Percentiles rank a stretch among this genome's conserved stretches.
Evolutionary conservation across 2,888 invertebrate genomes (phyloP).

Genomic region (Eupithecia tripunctaria): DNA sequence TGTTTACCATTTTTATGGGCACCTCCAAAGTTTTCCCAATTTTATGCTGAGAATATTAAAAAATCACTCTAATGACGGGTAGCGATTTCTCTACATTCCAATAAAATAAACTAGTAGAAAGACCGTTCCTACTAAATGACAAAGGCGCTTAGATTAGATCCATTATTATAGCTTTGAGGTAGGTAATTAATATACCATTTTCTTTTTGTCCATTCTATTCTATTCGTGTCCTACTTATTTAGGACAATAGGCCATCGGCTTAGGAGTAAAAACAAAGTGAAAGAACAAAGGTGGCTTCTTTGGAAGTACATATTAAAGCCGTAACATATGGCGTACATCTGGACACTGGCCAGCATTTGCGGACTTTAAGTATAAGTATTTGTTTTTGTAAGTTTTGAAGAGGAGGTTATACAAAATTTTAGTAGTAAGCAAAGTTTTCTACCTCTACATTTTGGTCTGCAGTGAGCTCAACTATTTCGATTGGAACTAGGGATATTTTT

Average conservation of each 20-base stretch:
- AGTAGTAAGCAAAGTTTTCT: too few species aligned
- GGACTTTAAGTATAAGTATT: conserved; percentile 39
- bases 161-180: not conserved
- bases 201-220: not conserved
- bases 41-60: not conserved
- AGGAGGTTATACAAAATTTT: too few species aligned
- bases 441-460: too few species aligned
- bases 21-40: not conserved
- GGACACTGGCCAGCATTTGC: conserved; percentile 45
- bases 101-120: not conserved
- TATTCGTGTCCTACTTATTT: not conserved
- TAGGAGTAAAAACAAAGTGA: conserved; percentile 26
- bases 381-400: conserved; percentile 21
- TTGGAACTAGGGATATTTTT: too few species aligned
- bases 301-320: conserved; percentile 47
- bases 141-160: not conserved
- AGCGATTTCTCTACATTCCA: not conserved
- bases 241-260: conserved; percentile 5
- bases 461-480: too few species aligned
- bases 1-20: not conserved
- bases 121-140: not conserved
- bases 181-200: not conserved
- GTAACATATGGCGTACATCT: conserved; percentile 45
- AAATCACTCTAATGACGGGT: not conserved
- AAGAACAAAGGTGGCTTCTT: conserved; percentile 41